Evolutionary conservation across 2,797 vertebrate species (phyloP).

Genomic region (Etheostoma nigrum): DNA sequence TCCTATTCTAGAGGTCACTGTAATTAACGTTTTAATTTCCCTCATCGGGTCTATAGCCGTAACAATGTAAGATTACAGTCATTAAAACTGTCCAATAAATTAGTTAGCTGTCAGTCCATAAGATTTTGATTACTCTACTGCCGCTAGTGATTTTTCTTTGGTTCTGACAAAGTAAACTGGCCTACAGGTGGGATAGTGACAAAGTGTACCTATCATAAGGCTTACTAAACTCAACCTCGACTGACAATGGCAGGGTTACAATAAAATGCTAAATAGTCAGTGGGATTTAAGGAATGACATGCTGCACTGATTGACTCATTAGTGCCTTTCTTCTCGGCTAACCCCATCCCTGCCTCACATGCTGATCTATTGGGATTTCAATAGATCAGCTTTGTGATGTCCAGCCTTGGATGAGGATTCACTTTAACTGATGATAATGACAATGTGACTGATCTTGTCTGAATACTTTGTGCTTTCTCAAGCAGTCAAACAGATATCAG

Average conservation of each 20-base stretch:
- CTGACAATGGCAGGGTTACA: not conserved
- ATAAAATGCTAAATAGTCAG: not conserved
- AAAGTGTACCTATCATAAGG: not conserved
- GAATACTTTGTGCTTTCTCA: constrained; percentile 45
- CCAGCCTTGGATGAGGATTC: constrained; percentile 1
- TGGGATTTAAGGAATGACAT: not conserved
- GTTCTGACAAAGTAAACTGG: too few relatives aligned
- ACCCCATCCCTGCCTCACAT: not conserved
- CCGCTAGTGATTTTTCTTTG: too few relatives aligned
- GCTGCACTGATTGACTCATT: not conserved
- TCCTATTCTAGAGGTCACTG: not conserved
- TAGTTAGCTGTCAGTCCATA: not conserved
- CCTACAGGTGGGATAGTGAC: too few relatives aligned
- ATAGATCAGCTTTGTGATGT: constrained; percentile 2
- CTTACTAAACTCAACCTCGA: not conserved
- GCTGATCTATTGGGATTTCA: constrained; percentile 8
- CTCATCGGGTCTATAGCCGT: not conserved
- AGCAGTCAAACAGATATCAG: constrained; percentile 29
- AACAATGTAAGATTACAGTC: not conserved
- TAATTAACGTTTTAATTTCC: constrained; percentile 10
- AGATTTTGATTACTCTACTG: not conserved
- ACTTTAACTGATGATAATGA: constrained; percentile 32
- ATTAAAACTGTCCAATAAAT: constrained; percentile 12
- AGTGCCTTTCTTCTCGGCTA: not conserved
- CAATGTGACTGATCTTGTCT: constrained; percentile 32